phyloP scores from a whole-genome alignment of 2,113 vertebrate species.

The Herpetotheres cachinnans region DNA sequence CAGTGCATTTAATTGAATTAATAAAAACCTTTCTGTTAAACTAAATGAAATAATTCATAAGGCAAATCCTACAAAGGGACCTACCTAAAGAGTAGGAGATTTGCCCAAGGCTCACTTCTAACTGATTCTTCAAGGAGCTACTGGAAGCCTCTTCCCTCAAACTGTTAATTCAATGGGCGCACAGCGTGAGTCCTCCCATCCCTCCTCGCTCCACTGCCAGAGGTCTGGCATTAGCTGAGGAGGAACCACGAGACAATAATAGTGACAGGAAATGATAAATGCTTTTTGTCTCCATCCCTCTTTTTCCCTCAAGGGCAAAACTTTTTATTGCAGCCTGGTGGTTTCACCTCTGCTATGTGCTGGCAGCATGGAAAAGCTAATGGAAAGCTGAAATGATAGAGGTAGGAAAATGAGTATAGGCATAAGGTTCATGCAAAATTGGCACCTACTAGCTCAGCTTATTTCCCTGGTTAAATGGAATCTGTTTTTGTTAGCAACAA shows the following conservation, averaged over 20 bases:
- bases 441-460: neutral
- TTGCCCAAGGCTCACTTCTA: conserved; percentile 4
- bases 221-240: conserved; percentile 39
- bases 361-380: neutral
- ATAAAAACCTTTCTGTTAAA: conserved; percentile 8
- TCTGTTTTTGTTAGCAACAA: neutral
- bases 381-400: neutral
- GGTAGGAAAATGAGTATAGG: neutral
- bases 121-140: conserved; percentile 33
- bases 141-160: conserved; percentile 12
- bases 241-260: conserved; percentile 35
- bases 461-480: neutral
- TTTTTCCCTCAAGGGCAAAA: conserved; percentile 48
- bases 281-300: conserved; percentile 38
- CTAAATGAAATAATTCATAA: neutral
- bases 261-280: conserved; percentile 39
- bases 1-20: neutral
- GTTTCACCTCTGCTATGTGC: conserved; percentile 47
- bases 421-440: neutral
- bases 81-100: neutral
- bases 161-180: conserved; percentile 15
- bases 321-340: conserved; percentile 38
- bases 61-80: neutral
- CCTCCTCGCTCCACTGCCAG: conserved; percentile 5
- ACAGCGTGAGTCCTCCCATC: conserved; percentile 30